Evolutionary conservation across 2,888 invertebrate genomes (phyloP).

Genomic region (Crepidodera aurea): DNA sequence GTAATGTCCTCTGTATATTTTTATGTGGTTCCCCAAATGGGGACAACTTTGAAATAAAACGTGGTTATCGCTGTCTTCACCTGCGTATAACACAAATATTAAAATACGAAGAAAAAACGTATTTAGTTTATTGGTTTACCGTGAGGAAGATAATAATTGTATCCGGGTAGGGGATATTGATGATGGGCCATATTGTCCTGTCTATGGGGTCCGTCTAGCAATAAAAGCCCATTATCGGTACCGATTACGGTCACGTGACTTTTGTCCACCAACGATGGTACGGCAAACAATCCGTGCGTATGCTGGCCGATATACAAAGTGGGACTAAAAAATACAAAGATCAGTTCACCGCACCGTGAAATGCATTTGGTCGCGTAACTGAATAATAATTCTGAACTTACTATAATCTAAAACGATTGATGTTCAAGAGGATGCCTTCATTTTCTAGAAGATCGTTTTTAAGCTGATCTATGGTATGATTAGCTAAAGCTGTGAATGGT

Average conservation of each 20-base stretch:
- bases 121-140: too few relatives aligned
- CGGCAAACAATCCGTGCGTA: slow-evolving; percentile 86
- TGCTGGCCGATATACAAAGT: slow-evolving; percentile 93
- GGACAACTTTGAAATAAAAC: slow-evolving; percentile 55
- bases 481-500: slow-evolving; percentile 89
- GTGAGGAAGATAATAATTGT: slow-evolving; percentile 53
- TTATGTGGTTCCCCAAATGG: slow-evolving; percentile 49
- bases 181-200: slow-evolving; percentile 51
- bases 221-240: slow-evolving; percentile 70
- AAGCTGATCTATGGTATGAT: slow-evolving; percentile 79
- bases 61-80: slow-evolving; percentile 46
- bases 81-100: too few relatives aligned
- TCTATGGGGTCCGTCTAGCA: slow-evolving; percentile 76
- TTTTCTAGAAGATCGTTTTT: slow-evolving; percentile 55
- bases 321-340: slow-evolving; percentile 70
- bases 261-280: slow-evolving; percentile 92
- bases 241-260: slow-evolving; percentile 83
- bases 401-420: slow-evolving; percentile 64
- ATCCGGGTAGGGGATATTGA: slow-evolving; percentile 55
- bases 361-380: too few relatives aligned
- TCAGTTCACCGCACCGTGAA: too few relatives aligned
- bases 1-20: slow-evolving; percentile 72
- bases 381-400: slow-evolving; percentile 56
- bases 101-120: too few relatives aligned
- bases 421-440: slow-evolving; percentile 57